Evolutionary conservation across 2,888 invertebrate genomes (phyloP), one percentile per base, ranked within the genome.

Genomic region (Xestobium rufovillosum): DNA sequence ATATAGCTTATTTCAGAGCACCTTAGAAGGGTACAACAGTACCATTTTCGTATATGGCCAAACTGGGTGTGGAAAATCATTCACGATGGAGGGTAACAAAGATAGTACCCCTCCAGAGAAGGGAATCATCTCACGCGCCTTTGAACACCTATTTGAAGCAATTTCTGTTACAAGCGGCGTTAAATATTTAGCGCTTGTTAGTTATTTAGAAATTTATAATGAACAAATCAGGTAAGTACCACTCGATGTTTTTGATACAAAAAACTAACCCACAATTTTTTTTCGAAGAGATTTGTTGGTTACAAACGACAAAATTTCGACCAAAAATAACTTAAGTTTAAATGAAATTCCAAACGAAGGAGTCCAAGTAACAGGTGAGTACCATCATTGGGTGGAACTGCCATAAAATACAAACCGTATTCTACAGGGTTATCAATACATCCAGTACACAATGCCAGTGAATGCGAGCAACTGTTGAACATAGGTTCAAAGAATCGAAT

Each of bases 1-100:
- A 30, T 34, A 13, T 3, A 14, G n/a, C 9, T 28, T 3, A 32
- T 57, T 60, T 39, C 42, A 68, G 60, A 87, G 87, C 41, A 87
- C 89, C 1, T 71, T 90, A 36, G 90, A 91, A 57, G 91, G 91
- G 1, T 91, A 91, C 69, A 92, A 91, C 68, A 86, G 87, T 11
- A 91, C 91, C 0, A 87, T 92, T 34, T 91, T 92, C 63, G 91
- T 91, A 0, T 92, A 92, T 59, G 91, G 91, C 0, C 91, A 91
- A 67, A 91, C 90, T 1, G 90, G 91, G 0, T 88, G 89, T 59
- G 91, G 91, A 0, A 92, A 91, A 61, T 87, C 88, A 1, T 87
- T 83, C 59, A 85, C 88, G 8, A 92, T 92, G 90, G 87, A 88
- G 59, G 90, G 86, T 11, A 49, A 57, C 17, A 63, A 60, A 45